phyloP scores from a whole-genome alignment of 2,113 vertebrate genomes.

The Lanius ludovicianus region DNA sequence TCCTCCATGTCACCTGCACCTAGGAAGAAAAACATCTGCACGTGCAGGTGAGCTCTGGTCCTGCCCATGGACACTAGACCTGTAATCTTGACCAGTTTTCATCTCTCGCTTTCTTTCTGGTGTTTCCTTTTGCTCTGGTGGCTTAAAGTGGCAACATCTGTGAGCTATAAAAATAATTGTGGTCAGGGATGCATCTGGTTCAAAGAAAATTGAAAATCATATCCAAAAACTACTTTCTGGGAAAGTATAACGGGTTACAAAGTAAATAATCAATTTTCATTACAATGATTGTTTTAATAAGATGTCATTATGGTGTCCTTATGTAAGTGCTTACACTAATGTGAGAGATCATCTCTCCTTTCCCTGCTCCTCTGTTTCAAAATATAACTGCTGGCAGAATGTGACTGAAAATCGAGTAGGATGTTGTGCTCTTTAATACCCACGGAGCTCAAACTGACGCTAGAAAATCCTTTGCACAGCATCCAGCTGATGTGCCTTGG shows the following conservation, averaged over 20 bases:
- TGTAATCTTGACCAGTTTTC: neutral
- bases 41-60: neutral
- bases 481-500: neutral
- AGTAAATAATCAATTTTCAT: conserved; percentile 31
- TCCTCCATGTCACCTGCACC: neutral
- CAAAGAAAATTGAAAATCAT: conserved; percentile 4
- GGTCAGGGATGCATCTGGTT: neutral
- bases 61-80: neutral
- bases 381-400: neutral
- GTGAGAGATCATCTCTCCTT: neutral
- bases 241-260: conserved; percentile 14
- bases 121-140: neutral
- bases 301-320: neutral
- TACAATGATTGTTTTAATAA: conserved; percentile 21
- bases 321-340: neutral
- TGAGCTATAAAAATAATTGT: neutral
- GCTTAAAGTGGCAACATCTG: neutral
- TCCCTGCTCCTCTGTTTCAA: neutral
- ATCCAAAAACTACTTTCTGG: neutral
- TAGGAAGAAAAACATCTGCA: neutral
- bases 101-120: neutral
- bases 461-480: neutral
- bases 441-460: neutral
- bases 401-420: neutral
- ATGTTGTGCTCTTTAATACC: neutral